A percentile compares a stretch with the other conserved stretches of the same genome.
Conservation (phyloP, 2,113 vertebrate species). For the Taxidea taxus region DNA sequence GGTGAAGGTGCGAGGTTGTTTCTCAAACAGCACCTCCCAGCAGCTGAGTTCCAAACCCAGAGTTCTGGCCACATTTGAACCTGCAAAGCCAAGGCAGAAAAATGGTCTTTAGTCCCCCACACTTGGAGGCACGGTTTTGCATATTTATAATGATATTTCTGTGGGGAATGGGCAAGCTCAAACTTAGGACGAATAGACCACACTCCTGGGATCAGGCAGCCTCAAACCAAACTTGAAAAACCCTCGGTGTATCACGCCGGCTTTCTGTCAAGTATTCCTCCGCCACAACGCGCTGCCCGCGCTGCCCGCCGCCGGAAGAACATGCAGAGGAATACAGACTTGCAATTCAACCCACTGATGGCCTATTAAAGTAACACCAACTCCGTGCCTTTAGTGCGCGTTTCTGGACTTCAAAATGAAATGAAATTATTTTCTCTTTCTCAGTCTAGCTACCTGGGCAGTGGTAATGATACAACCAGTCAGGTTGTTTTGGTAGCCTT, state of each 20-base stretch:
- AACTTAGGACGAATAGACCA: neutral
- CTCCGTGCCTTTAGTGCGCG: neutral
- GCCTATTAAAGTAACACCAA: neutral
- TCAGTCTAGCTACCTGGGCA: neutral
- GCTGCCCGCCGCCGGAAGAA: neutral
- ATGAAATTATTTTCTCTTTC: neutral
- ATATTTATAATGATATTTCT: neutral
- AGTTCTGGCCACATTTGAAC: neutral
- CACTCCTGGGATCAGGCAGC: neutral
- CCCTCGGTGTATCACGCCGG: neutral
- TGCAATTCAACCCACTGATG: neutral
- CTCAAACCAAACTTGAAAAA: neutral
- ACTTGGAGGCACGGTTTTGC: neutral
- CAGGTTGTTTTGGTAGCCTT: neutral
- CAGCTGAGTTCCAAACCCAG: neutral
- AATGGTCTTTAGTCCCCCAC: neutral
- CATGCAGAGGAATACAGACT: neutral
- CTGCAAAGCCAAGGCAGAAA: neutral
- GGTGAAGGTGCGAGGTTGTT: neutral
- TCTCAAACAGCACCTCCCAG: neutral
- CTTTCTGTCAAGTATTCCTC: neutral
- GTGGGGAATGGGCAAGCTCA: neutral
- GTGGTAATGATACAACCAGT: neutral
- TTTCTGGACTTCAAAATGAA: neutral
- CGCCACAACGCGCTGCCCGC: too few relatives aligned